Base-by-base conservation (phyloP, 1,140 invertebrate species). In the Drosophila chauvacae region DNA sequence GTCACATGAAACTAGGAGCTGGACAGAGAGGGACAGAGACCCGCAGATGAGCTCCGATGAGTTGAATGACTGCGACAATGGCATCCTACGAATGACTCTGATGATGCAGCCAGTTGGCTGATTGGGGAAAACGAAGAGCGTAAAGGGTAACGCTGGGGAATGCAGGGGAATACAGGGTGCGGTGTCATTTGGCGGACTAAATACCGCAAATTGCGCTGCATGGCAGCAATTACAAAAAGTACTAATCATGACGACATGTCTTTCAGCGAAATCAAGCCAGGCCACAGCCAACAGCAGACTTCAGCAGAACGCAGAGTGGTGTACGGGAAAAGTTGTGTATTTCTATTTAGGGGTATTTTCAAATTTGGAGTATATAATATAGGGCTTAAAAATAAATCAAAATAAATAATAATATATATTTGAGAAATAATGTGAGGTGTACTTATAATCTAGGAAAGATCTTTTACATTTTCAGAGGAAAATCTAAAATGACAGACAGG, bases 181-280 rank as follows among this genome's bases (percentile, higher is more conserved):
- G 77, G 69, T 81, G 84, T 88, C 73, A 88, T 84, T 88, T 88
- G 76, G 73, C 48, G 80, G 33, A 65, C 84, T 88, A 88, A 88
- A 88, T 78, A 88, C 84, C 84, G 33, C 84, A 88, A 88, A 88
- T 88, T 84, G 84, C 80, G 73, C 80, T 84, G 77, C 80, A 65
- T 88, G 74, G 77, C 77, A 62, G 80, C 84, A 88, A 88, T 88
- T 88, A 88, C 85, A 84, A 86, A 84, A 81, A 87, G 79, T 77
- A 81, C 79, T 87, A 87, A 87, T 86, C 76, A 87, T 81, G 79
- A 53, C 58, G 68, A 79, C 76, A 73, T 65, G 69, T 64, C 80
- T 82, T 72, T 65, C 50, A 80, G 77, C 77, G 63, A 70, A 75
- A 69, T 80, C 77, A 80, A 75, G 77, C 63, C 55, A 79, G 72